These are phyloP conservation scores for Alentia gelatinosa DNA, from an alignment of 2,888 invertebrate genomes.

Conservation along the genomic window DNA sequence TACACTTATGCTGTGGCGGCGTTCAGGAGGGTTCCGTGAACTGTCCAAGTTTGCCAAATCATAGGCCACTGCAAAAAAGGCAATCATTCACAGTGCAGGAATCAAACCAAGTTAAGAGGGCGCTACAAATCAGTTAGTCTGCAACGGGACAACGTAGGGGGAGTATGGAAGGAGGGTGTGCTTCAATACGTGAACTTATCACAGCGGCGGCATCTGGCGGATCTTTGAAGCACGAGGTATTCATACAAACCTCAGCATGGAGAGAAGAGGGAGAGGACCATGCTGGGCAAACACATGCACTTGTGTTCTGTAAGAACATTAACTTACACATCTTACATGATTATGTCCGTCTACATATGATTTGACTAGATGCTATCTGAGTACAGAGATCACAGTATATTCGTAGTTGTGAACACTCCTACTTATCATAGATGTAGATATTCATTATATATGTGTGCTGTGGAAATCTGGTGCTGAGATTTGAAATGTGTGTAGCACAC, in stretches of 20 bases:
- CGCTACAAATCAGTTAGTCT: neutral
- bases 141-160: neutral
- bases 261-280: neutral
- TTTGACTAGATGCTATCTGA: too few relatives aligned
- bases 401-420: too few relatives aligned
- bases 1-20: conserved; percentile 65
- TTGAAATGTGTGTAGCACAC: too few relatives aligned
- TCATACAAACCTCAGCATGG: neutral
- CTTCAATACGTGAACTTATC: neutral
- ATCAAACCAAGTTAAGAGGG: conserved; percentile 4
- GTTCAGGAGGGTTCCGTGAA: conserved; percentile 51
- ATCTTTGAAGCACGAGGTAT: neutral
- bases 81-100: conserved; percentile 34
- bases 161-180: neutral
- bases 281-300: neutral
- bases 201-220: neutral
- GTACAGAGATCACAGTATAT: too few relatives aligned
- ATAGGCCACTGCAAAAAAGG: conserved; percentile 54
- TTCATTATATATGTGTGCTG: too few relatives aligned
- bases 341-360: too few relatives aligned
- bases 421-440: too few relatives aligned
- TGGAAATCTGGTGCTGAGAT: too few relatives aligned
- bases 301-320: too few relatives aligned
- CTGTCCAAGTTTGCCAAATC: conserved; percentile 49
- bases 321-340: too few relatives aligned